Evolutionary conservation across 2,113 vertebrate genomes (phyloP).

Genomic region (Chinchilla lanigera): DNA sequence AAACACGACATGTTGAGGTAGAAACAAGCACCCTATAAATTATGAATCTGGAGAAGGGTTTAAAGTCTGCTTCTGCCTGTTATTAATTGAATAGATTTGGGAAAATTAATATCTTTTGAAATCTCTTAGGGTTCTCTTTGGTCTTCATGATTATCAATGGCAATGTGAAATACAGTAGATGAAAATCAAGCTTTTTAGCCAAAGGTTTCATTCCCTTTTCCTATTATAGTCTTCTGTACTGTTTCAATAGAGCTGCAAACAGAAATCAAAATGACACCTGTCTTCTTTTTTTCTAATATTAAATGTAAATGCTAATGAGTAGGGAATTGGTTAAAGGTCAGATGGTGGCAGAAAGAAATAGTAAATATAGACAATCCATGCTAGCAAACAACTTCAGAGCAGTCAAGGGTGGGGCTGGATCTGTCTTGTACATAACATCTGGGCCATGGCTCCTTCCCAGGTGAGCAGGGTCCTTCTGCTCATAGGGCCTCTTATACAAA

Average conservation of each 20-base stretch:
- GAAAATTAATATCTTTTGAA: slow-evolving; percentile 23
- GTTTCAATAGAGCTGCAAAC: neutral
- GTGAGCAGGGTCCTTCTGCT: neutral
- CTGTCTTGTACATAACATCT: neutral
- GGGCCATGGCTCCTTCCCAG: neutral
- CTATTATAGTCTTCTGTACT: neutral
- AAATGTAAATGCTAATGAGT: neutral
- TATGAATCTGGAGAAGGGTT: neutral
- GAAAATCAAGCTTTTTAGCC: slow-evolving; percentile 34
- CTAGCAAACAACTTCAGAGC: neutral
- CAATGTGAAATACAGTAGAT: neutral
- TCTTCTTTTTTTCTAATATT: neutral
- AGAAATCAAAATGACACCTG: neutral
- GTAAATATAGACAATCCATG: neutral
- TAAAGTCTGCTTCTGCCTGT: neutral
- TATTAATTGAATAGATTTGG: neutral
- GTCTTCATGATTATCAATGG: neutral
- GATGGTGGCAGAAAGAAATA: neutral
- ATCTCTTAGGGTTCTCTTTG: neutral
- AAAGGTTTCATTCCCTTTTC: neutral
- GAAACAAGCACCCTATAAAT: neutral
- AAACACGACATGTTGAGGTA: neutral
- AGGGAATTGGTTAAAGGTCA: neutral
- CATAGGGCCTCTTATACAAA: neutral
- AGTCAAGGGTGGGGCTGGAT: neutral